Conservation (phyloP, 2,888 invertebrate species). For the Diplazon laetatorius region DNA sequence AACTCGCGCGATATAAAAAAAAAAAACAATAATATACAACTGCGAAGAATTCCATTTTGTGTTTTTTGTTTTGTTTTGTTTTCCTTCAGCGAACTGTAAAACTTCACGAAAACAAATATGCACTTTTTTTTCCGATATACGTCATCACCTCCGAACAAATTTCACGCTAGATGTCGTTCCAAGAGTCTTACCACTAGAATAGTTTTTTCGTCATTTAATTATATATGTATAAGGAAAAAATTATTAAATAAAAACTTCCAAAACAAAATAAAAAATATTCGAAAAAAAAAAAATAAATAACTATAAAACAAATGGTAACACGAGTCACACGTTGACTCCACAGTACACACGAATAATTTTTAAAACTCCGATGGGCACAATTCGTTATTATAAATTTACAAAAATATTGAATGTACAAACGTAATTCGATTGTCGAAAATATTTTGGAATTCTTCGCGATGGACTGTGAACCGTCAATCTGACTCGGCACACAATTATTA, state of each 20-base stretch:
- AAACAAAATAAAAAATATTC: neutral
- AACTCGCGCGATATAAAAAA: neutral
- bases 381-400: neutral
- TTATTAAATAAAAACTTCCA: no score
- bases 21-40: constrained; percentile 1
- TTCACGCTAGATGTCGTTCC: constrained; percentile 22
- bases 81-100: constrained; percentile 23
- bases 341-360: constrained; percentile 4
- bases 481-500: neutral
- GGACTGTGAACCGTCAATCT: neutral
- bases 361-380: neutral
- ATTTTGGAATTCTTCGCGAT: neutral
- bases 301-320: neutral
- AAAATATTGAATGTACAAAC: no score
- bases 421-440: no score
- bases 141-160: constrained; percentile 10
- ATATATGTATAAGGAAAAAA: no score
- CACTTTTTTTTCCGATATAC: constrained; percentile 24
- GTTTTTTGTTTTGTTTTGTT: neutral
- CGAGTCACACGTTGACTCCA: constrained; percentile 23
- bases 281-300: constrained; percentile 10
- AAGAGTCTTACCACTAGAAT: constrained; percentile 23
- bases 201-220: no score
- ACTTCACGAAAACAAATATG: constrained; percentile 43
- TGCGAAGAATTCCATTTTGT: neutral